Evolutionary conservation across 1,140 invertebrate genomes (phyloP).

Genomic region (Melipona quadrifasciata): DNA sequence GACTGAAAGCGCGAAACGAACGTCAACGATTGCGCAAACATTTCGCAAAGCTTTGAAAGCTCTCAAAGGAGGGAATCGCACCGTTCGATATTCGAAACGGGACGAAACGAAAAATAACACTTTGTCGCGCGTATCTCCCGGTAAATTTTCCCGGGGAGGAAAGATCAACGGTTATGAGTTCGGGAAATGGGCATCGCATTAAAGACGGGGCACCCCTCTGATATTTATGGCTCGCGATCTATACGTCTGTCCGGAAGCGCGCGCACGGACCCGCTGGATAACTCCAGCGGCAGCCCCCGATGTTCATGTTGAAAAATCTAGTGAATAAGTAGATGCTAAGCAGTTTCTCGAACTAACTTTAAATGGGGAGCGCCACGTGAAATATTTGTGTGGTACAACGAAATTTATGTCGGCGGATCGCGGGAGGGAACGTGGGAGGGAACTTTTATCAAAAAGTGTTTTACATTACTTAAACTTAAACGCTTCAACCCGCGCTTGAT

Average conservation of each 20-base stretch:
- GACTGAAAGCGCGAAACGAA: background rate
- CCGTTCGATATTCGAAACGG: background rate
- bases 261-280: slow-evolving; percentile 22
- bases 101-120: background rate
- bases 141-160: slow-evolving; percentile 44
- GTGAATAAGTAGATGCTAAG: slow-evolving; percentile 65
- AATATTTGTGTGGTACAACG: slow-evolving; percentile 52
- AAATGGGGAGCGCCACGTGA: slow-evolving; percentile 45
- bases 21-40: background rate
- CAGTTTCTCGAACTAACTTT: slow-evolving; percentile 63
- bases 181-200: slow-evolving; percentile 63
- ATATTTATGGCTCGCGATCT: slow-evolving; percentile 65
- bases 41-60: background rate
- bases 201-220: slow-evolving; percentile 47
- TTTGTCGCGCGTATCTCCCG: slow-evolving; percentile 29
- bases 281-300: background rate
- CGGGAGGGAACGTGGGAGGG: background rate
- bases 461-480: slow-evolving; percentile 39
- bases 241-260: slow-evolving; percentile 49
- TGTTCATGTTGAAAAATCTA: slow-evolving; percentile 60
- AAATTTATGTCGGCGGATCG: slow-evolving; percentile 38
- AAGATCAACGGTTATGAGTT: slow-evolving; percentile 66
- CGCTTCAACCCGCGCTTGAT: slow-evolving; percentile 4
- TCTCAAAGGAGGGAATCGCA: background rate
- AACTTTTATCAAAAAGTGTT: slow-evolving; percentile 48